Evolutionary conservation across 1,140 invertebrate genomes (phyloP), one percentile per base, ranked within the genome.

Genomic region (Drosophila kurseongensis): DNA sequence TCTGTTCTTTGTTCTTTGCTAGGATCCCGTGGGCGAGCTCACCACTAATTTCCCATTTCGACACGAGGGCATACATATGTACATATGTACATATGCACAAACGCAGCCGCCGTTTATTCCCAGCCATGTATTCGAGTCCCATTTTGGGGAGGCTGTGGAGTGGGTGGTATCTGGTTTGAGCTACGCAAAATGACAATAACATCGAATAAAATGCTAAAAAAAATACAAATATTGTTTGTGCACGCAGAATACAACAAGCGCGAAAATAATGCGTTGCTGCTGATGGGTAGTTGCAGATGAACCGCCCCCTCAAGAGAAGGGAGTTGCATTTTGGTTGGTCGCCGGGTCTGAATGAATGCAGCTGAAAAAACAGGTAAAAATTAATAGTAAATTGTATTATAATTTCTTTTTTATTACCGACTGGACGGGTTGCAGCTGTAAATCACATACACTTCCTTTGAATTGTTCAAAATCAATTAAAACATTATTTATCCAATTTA

Each of bases 321-420:
- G 68, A 68, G 78, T 81, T 66, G 74, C 68, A 51, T 67, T 86
- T 86, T 66, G 80, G 80, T 83, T 85, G 82, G 78, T 81, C 61
- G 55, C 32, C 60, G 54, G 44, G 6, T 27, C 51, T 62, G 44
- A 57, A 52, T 36, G 61, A 36, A 50, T 42, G 80, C 71, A 58
- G 56, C 40, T 55, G 29, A 48, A 47, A 61, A 41, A 50, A 67
- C 32, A 42, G 23, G 48, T 44, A 60, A 56, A 86, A 68, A 71
- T 69, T 80, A 85, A 84, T 85, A 84, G 80, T 77, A 85, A 84
- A 85, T 85, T 80, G 66, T 50, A 84, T 85, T 77, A 84, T 80
- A 85, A 84, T 85, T 76, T 80, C 60, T 84, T 83, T 83, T 82
- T 68, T 45, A 29, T 36, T 9, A 8, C 13, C 18, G 32, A 16